Conservation (phyloP, 2,113 vertebrate genomes). For the Gasterosteus nipponicus region DNA sequence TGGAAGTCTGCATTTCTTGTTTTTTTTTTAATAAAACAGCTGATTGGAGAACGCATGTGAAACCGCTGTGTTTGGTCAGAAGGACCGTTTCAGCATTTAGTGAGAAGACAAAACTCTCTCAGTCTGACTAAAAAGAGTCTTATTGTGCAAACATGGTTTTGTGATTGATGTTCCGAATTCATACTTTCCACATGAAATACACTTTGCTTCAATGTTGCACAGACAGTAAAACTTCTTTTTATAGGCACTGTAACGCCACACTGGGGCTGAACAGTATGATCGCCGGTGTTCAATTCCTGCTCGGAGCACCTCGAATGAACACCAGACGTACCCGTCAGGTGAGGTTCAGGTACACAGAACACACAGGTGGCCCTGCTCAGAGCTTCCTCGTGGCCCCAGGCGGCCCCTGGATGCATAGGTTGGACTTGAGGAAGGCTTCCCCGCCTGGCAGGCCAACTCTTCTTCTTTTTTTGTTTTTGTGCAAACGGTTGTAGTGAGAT, state of each 20-base stretch:
- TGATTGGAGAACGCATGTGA: not conserved
- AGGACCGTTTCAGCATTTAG: not conserved
- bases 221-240: not conserved
- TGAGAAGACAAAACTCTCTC: not conserved
- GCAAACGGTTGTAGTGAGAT: slow-evolving; percentile 82
- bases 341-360: not conserved
- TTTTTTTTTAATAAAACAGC: not conserved
- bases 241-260: not conserved
- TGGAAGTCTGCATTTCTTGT: too few species aligned
- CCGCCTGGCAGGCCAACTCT: slow-evolving; percentile 75
- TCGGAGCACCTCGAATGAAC: not conserved
- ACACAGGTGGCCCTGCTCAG: slow-evolving; percentile 29
- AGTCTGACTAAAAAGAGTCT: not conserved
- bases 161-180: not conserved
- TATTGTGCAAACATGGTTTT: not conserved
- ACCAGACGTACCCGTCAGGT: slow-evolving; percentile 1
- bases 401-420: slow-evolving; percentile 88
- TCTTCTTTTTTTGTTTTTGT: slow-evolving; percentile 70
- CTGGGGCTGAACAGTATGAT: not conserved
- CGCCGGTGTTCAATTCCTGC: slow-evolving; percentile 13
- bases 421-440: slow-evolving; percentile 82
- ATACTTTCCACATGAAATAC: not conserved
- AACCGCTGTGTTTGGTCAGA: not conserved
- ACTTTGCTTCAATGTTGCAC: too few species aligned
- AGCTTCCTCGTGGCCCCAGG: slow-evolving; percentile 38